Evolutionary conservation across 2,797 vertebrate genomes (phyloP), one percentile per base, ranked within the genome.

Genomic region (Psittacula derbiana): DNA sequence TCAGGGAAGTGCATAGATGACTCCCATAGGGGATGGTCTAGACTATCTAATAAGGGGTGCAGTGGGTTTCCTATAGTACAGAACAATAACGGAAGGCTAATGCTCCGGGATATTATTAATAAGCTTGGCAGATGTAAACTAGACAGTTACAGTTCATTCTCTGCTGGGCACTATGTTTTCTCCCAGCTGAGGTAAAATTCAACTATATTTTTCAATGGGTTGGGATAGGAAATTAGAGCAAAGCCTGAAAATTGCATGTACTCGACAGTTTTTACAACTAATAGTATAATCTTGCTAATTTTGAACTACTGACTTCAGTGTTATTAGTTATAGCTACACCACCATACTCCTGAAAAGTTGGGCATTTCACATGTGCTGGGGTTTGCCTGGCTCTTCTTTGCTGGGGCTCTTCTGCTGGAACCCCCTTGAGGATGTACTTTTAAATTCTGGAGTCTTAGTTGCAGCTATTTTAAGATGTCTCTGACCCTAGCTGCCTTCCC

Each of bases 381-480:
- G 50, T 89, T 53, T 86, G 47, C 52, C 9, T 64, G 4, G 10
- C 50, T 87, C n/a, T 86, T 41, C 57, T 10, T 67, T 49, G 12
- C 36, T 70, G 67, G 24, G 40, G 6, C 12, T 65, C 10, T 70
- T 67, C 62, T 92, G n/a, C 61, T 67, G 73, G 58, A 88, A 50
- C 28, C 24, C 24, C 66, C 21, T 8, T 0, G 6, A 71, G 61
- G 79, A 81, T 86, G 62, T 74, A 46, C 38, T 78, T 86, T 61
- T 47, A 75, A 46, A 65, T 69, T 71, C 64, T 80, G 55, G 13
- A 65, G 65, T 78, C 69, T 95, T 21, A 58, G 33, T 36, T 86
- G 58, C 36, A 74, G 85, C 82, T 96, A 61, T 96, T 94, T 95
- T 95, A 81, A 71, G 85, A 60, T 49, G 61, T 15, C 13, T 83